Evolutionary conservation across 2,888 invertebrate genomes (phyloP).

Genomic region (Chymomyza procnemis): DNA sequence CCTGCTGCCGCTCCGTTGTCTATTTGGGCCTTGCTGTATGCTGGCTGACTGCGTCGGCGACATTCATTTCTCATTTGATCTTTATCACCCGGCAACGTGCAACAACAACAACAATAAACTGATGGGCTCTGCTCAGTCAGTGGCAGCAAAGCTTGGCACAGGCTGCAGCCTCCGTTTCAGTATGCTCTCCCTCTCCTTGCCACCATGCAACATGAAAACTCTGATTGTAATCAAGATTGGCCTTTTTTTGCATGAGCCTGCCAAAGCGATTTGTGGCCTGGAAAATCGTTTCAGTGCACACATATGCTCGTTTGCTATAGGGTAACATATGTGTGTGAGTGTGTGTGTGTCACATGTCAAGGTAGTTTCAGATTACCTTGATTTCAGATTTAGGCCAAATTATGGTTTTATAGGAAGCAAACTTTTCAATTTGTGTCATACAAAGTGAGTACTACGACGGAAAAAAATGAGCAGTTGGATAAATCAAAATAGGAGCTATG

Average conservation of each 20-base stretch:
- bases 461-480: too few relatives aligned
- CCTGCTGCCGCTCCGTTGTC: neutral
- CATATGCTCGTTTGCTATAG: neutral
- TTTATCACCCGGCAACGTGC: conserved; percentile 67
- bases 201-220: neutral
- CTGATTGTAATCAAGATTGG: conserved; percentile 72
- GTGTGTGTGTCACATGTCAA: conserved; percentile 61
- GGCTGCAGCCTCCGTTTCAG: conserved; percentile 2
- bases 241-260: conserved; percentile 57
- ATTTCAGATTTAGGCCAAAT: conserved; percentile 16
- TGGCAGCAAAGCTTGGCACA: conserved; percentile 2
- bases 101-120: conserved; percentile 1
- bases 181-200: neutral
- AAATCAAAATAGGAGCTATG: too few relatives aligned
- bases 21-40: conserved; percentile 1
- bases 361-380: conserved; percentile 34
- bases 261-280: conserved; percentile 66
- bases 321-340: conserved; percentile 28
- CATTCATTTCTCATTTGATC: conserved; percentile 73
- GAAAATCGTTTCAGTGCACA: conserved; percentile 50
- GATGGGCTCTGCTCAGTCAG: conserved; percentile 14
- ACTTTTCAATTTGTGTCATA: neutral
- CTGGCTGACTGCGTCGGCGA: conserved; percentile 57
- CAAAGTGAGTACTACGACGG: neutral
- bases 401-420: neutral